Evolutionary conservation across 2,888 invertebrate genomes (phyloP), one percentile per base, ranked within the genome.

Genomic region (Sinelater perroti): DNA sequence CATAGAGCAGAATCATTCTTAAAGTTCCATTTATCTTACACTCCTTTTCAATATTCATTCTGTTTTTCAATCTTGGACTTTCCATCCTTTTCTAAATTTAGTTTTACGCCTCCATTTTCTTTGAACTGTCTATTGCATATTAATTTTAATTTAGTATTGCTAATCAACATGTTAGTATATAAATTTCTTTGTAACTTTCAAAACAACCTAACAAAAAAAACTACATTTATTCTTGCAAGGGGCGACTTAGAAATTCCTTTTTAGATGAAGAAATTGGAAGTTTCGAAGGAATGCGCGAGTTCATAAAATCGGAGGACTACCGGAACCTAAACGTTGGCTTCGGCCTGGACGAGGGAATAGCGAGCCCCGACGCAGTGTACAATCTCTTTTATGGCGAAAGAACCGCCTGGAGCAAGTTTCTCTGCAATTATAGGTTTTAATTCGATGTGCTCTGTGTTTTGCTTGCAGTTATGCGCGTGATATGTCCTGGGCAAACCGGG

Each of bases 221-320:
- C n/a, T n/a, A n/a, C n/a, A n/a, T n/a, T n/a, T n/a, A n/a, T n/a
- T n/a, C n/a, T n/a, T n/a, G n/a, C n/a, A n/a, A n/a, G n/a, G n/a
- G n/a, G n/a, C n/a, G n/a, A n/a, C n/a, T n/a, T n/a, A n/a, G n/a
- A n/a, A n/a, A n/a, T n/a, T n/a, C n/a, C n/a, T n/a, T 56, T 72
- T 46, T 72, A 92, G 95, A 95, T 80, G 95, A 95, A 77, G 95
- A 95, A 80, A 87, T 91, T 67, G 94, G 94, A 3, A 93, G 94
- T 0, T 80, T 82, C 1, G 84, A 87, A 53, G 95, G 95, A 11
- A 94, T 95, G 93, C 79, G 82, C 62, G 80, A 83, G 57, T 95
- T 94, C 78, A 85, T 91, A 0, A 73, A 84, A 31, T 87, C 87
- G 0, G 79, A 86, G n/a, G 87, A 89, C 38, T 95, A 95, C 73